These are phyloP conservation scores for Dryococelus australis DNA, from an alignment of 2,888 invertebrate species.

Conservation along the genomic window DNA sequence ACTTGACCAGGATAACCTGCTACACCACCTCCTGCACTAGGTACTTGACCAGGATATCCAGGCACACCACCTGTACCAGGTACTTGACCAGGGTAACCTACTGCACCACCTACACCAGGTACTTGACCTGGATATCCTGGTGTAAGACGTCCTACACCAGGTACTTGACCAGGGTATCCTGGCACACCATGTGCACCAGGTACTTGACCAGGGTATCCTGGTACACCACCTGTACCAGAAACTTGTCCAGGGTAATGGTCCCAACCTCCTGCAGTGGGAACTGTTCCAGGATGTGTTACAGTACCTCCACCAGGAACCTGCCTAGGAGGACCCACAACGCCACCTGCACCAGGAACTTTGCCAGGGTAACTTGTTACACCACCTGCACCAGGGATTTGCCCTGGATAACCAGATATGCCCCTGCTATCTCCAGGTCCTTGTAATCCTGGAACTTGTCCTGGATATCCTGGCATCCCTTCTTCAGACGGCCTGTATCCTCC, in stretches of 20 bases:
- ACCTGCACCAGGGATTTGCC: constrained; percentile 20
- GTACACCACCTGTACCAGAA: constrained; percentile 34
- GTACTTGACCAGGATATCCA: constrained; percentile 37
- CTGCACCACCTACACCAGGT: constrained; percentile 29
- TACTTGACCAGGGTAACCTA: constrained; percentile 38
- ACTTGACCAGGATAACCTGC: constrained; percentile 41
- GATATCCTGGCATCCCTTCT: neutral
- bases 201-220: constrained; percentile 26
- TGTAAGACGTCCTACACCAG: constrained; percentile 42
- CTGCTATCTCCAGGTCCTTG: constrained; percentile 32
- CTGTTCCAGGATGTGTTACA: constrained; percentile 36
- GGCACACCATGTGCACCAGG: constrained; percentile 28
- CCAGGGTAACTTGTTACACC: constrained; percentile 28
- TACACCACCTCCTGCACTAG: constrained; percentile 33
- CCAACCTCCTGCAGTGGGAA: constrained; percentile 37
- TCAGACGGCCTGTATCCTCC: constrained; percentile 23
- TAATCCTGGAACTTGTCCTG: constrained; percentile 25
- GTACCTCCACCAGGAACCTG: constrained; percentile 27
- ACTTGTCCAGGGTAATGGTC: constrained; percentile 32
- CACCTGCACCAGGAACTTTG: constrained; percentile 23
- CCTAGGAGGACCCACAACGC: constrained; percentile 6
- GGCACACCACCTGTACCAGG: constrained; percentile 43
- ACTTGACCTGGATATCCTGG: neutral
- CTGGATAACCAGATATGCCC: constrained; percentile 42
- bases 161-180: constrained; percentile 38